Base-by-base conservation (phyloP, 2,113 vertebrate species). In the Glaucomys volans region DNA sequence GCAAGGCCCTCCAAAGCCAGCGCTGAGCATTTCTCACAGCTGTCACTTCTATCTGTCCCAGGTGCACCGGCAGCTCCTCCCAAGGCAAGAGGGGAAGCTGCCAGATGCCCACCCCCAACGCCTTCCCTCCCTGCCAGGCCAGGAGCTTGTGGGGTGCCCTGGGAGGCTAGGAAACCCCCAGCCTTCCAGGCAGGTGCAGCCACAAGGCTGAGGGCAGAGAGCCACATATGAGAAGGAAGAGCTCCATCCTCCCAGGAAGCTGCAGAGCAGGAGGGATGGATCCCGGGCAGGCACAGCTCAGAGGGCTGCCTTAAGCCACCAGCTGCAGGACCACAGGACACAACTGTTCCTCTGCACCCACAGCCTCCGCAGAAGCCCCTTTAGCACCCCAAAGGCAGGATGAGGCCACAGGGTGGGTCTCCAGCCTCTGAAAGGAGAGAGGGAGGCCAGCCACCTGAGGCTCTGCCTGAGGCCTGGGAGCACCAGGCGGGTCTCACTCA, bases 101-200 rank as follows among this genome's bases (percentile, higher is more conserved):
- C 13, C 32, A 9, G 18, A 71, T 2, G 17, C 9, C 18, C 1
- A 24, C 1, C 1, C 24, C 1, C 9, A 2, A 5, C 59, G 10
- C 13, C 82, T 50, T 64, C 8, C 59, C n/a, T 32, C 30, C 40
- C 24, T 0, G 40, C 30, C 16, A 44, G 35, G 62, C 26, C 32
- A 11, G 28, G 44, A 40, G 22, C 24, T 77, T 16, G 0, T 26
- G 17, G 24, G 1, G 8, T 17, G 35, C 32, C 37, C 72, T 42
- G 30, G 42, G 52, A 86, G 69, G 13, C 59, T 2, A 64, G 59
- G n/a, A 59, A 92, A 86, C 10, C 30, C 20, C n/a, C 0, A 0
- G 54, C 13, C 44, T 52, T 22, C 69, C 26, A 4, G 24, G 24
- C n/a, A 54, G 18, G 37, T 11, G 42, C 40, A 90, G 35, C 32